Conservation (phyloP, 2,888 invertebrate genomes). For the Macaria liturata region DNA sequence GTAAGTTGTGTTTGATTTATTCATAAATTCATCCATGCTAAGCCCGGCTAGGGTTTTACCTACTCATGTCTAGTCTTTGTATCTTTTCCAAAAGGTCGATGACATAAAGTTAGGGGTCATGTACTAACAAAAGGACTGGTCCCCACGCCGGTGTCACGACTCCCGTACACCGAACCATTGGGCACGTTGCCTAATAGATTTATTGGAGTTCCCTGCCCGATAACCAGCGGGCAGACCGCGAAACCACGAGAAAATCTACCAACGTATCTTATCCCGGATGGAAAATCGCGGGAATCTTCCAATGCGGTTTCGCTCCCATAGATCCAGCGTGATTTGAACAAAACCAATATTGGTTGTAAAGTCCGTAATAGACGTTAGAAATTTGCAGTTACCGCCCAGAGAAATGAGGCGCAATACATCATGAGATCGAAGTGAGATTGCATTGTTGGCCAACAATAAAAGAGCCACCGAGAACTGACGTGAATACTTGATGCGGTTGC, state of each 20-base stretch:
- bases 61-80: too few species aligned
- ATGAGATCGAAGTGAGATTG: conserved; percentile 71
- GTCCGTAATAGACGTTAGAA: conserved; percentile 62
- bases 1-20: too few species aligned
- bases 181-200: conserved; percentile 69
- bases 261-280: conserved; percentile 70
- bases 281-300: conserved; percentile 72
- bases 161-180: conserved; percentile 65
- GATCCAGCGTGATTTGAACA: conserved; percentile 70
- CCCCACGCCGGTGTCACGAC: conserved; percentile 70
- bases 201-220: conserved; percentile 70
- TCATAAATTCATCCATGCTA: too few species aligned
- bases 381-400: conserved; percentile 44
- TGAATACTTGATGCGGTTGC: conserved; percentile 72
- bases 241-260: conserved; percentile 76
- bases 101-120: conserved; percentile 55
- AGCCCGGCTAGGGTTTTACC: too few species aligned
- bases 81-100: conserved; percentile 34
- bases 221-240: conserved; percentile 74
- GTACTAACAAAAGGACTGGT: conserved; percentile 55
- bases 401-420: conserved; percentile 75
- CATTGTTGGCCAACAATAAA: conserved; percentile 72
- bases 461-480: conserved; percentile 61
- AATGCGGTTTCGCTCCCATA: conserved; percentile 75
- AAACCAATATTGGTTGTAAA: conserved; percentile 75